phyloP scores from a whole-genome alignment of 2,888 invertebrate genomes.

The Apotomis capreana region DNA sequence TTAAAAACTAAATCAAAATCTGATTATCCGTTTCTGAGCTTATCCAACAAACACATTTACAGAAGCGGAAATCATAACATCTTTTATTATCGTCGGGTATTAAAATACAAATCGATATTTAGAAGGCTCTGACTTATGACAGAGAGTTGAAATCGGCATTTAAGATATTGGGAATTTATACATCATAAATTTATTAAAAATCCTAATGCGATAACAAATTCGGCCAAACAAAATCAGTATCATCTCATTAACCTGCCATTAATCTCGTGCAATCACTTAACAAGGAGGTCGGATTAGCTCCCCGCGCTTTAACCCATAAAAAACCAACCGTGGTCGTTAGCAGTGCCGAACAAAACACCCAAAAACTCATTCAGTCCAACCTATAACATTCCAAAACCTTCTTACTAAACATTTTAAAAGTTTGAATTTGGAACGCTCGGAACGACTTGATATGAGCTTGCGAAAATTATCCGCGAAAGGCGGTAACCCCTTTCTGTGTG shows the following conservation, averaged over 20 bases:
- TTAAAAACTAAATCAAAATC: no score
- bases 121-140: no score
- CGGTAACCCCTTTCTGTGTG: slow-evolving; percentile 50
- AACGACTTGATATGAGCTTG: not conserved
- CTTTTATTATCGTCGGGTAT: no score
- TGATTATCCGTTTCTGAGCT: no score
- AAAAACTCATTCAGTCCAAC: not conserved
- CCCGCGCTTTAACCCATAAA: slow-evolving; percentile 43
- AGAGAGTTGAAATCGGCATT: not conserved
- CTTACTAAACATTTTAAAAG: not conserved
- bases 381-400: not conserved
- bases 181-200: slow-evolving; percentile 13
- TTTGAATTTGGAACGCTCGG: not conserved
- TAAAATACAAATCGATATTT: no score
- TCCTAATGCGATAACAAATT: slow-evolving; percentile 35
- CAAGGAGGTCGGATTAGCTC: slow-evolving; percentile 58
- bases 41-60: no score
- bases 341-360: slow-evolving; percentile 1
- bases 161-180: not conserved
- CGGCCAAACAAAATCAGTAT: slow-evolving; percentile 44
- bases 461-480: slow-evolving; percentile 9
- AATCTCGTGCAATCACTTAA: slow-evolving; percentile 72
- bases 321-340: slow-evolving; percentile 35
- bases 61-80: no score
- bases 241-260: slow-evolving; percentile 67